These are phyloP conservation scores for Hydropotes inermis DNA, from an alignment of 2,113 vertebrate genomes.

Conservation along the genomic window DNA sequence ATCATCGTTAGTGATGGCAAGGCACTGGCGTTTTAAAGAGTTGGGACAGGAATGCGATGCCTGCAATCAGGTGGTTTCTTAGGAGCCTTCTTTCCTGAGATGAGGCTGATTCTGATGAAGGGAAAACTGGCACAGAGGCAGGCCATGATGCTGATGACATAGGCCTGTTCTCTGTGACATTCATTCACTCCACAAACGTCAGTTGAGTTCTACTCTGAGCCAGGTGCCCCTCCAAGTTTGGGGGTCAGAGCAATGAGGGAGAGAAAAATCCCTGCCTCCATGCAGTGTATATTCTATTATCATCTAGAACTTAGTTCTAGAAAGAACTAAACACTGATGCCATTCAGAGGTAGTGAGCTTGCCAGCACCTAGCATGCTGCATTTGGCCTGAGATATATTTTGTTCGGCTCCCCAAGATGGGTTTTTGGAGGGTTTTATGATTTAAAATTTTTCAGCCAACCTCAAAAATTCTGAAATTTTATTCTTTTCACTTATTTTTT, in stretches of 20 bases:
- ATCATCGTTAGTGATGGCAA: fast-evolving
- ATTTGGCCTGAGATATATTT: neutral
- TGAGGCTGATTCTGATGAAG: neutral
- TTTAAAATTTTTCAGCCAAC: neutral
- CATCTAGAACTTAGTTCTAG: neutral
- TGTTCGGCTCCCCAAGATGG: neutral
- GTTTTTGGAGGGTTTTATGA: neutral
- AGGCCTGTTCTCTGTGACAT: neutral
- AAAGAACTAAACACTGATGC: neutral
- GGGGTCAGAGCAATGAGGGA: neutral
- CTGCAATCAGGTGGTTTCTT: neutral
- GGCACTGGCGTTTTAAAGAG: neutral
- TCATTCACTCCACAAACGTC: neutral
- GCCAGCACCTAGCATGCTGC: neutral
- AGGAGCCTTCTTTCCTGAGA: neutral
- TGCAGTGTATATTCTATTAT: neutral
- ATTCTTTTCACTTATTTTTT: neutral
- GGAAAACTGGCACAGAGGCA: neutral
- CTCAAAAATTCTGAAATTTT: neutral
- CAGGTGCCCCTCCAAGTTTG: neutral
- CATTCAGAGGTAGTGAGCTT: neutral
- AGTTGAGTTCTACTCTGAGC: neutral
- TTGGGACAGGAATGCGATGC: too few relatives aligned
- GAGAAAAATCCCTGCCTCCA: neutral
- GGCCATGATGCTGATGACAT: neutral